Evolutionary conservation across 2,888 invertebrate genomes (phyloP), one percentile per base, ranked within the genome.

Genomic region (Ashinkailepas kermadecensis): DNA sequence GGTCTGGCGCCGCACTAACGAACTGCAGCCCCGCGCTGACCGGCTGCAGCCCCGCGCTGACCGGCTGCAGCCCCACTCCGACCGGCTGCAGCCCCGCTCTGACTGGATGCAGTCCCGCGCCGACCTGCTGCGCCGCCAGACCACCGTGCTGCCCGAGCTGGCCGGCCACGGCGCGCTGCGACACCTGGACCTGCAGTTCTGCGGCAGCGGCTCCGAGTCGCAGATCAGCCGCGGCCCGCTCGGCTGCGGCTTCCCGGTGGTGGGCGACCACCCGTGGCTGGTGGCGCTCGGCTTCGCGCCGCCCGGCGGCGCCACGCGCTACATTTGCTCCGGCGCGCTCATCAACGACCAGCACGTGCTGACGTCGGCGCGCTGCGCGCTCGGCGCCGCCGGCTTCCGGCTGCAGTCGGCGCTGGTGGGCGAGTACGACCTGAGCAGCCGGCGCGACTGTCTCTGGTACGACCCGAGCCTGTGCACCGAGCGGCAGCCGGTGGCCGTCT

Each of bases 171-270:
- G n/a, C 15, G 65, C 65, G 21, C n/a, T 67, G n/a, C 10, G 21
- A 12, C 21, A 11, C 15, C 23, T 67, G 21, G 65, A 67, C 65
- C 23, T 67, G 65, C 21, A 67, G 65, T 67, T 67, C 23, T 67
- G 65, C 7, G 65, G 65, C 21, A 11, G 15, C 3, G 21, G 21
- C 23, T 67, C 65, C n/a, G 21, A 67, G 21, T 67, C 65, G 23
- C 65, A 67, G 65, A 67, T 23, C 1, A n/a, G n/a, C 7, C 65
- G 65, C 23, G 65, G 65, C 23, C 65, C 65, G 23, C 65, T 67
- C n/a, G 65, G 65, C 65, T 67, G 65, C 65, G 65, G 65, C 23
- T 67, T n/a, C 23, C 65, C 65, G 15, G 65, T 23, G 65, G 65
- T 67, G 2, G 65, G 65, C 3, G 65, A 67, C n/a, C 65, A 67